Evolutionary conservation across 2,888 invertebrate genomes (phyloP).

Genomic region (Eupithecia pulchellata): DNA sequence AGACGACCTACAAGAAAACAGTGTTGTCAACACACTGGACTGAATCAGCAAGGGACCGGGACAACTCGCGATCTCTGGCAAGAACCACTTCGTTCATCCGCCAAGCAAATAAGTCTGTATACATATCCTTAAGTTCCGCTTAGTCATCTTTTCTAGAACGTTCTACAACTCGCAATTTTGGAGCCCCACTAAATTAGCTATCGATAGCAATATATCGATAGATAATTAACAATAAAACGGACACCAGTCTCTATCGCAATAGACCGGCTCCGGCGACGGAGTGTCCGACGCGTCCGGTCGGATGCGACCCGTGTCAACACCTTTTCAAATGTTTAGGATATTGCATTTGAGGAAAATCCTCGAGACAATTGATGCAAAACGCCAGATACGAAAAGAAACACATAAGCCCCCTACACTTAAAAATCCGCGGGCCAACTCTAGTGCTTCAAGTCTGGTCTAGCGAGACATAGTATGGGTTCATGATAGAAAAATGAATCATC

Average conservation of each 20-base stretch:
- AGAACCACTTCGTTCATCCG: neutral
- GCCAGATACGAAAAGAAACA: too few species aligned
- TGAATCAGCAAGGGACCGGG: neutral
- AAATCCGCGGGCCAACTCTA: too few species aligned
- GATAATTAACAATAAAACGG: conserved; percentile 39
- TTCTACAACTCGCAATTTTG: neutral
- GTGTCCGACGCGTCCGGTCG: conserved; percentile 66
- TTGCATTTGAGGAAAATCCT: too few species aligned
- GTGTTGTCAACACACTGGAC: neutral
- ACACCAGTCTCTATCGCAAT: conserved; percentile 54
- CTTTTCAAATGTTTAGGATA: conserved; percentile 17
- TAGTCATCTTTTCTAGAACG: neutral
- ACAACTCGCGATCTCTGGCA: neutral
- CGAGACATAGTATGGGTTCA: too few species aligned
- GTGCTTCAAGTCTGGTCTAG: too few species aligned
- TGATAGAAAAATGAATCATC: too few species aligned
- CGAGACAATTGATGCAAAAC: too few species aligned
- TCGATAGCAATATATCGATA: conserved; percentile 27
- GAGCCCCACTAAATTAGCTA: conserved; percentile 17
- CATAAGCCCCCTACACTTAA: too few species aligned
- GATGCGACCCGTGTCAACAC: conserved; percentile 72
- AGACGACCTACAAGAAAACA: neutral
- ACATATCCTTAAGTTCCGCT: neutral
- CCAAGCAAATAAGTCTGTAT: neutral
- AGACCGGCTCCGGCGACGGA: conserved; percentile 67